phyloP scores from a whole-genome alignment of 2,888 invertebrate species.

The Agrotis puta region DNA sequence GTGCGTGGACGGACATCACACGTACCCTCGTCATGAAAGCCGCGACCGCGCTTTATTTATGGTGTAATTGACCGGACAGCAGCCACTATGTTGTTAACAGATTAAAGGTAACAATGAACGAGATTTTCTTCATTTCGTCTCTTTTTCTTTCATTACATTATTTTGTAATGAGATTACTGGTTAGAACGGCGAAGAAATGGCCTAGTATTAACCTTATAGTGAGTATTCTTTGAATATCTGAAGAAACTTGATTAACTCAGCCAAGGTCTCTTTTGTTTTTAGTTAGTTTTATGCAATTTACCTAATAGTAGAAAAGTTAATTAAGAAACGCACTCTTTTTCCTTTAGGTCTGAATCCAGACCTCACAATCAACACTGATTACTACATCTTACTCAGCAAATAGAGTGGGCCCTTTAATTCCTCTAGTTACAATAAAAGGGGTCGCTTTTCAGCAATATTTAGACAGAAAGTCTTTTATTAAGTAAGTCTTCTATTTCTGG shows the following conservation, averaged over 20 bases:
- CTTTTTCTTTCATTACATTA: neutral
- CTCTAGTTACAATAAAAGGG: neutral
- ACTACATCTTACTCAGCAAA: neutral
- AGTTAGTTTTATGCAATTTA: neutral
- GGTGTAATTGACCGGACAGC: constrained; percentile 20
- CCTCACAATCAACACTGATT: neutral
- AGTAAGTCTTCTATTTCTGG: neutral
- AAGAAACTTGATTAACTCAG: no score
- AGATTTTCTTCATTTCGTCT: neutral
- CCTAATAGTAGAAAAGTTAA: neutral
- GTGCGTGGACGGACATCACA: constrained; percentile 1
- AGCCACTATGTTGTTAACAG: neutral
- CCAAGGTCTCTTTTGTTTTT: no score
- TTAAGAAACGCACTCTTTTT: neutral
- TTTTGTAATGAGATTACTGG: neutral
- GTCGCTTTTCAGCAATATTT: neutral
- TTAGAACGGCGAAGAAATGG: no score
- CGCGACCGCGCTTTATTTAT: constrained; percentile 22
- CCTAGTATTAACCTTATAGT: no score
- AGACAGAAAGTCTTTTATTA: neutral
- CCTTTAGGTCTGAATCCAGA: neutral
- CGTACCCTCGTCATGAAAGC: constrained; percentile 34
- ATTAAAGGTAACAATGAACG: constrained; percentile 27
- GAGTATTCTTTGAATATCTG: no score
- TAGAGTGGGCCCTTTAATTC: neutral